phyloP scores from a whole-genome alignment of 2,797 vertebrate species.

The Crax fasciolata region DNA sequence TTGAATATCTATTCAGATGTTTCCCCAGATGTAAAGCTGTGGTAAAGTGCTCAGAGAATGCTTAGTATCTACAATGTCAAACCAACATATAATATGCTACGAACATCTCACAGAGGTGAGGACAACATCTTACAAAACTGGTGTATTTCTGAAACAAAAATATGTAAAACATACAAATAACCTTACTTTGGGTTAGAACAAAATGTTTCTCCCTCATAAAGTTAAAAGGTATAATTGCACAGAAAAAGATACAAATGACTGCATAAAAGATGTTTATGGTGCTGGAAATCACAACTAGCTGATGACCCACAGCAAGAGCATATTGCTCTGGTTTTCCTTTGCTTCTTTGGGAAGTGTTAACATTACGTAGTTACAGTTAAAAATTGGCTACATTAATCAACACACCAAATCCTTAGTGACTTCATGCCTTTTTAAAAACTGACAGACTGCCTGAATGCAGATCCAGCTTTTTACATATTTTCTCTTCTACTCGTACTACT shows the following conservation, averaged over 20 bases:
- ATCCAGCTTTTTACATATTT: not conserved
- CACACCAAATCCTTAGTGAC: constrained; percentile 43
- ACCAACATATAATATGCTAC: not conserved
- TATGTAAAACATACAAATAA: not conserved
- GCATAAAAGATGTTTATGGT: not conserved
- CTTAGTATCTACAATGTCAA: not conserved
- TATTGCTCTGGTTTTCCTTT: not conserved
- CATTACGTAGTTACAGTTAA: constrained; percentile 48
- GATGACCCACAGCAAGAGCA: not conserved
- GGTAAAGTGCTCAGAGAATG: not conserved
- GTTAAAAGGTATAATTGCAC: not conserved
- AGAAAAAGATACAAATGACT: not conserved
- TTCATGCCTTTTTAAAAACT: constrained; percentile 30
- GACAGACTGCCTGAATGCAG: not conserved
- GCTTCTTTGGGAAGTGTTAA: constrained; percentile 46
- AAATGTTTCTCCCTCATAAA: not conserved
- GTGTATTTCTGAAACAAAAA: not conserved
- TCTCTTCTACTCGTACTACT: not conserved
- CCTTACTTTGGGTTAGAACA: not conserved
- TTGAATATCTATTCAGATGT: not conserved
- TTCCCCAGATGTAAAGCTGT: not conserved
- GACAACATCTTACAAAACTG: not conserved
- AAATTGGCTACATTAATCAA: constrained; percentile 73
- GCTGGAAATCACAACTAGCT: not conserved
- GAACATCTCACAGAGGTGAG: not conserved